Base-by-base conservation (phyloP, 2,113 vertebrate species). In the Lipophrys pholis region DNA sequence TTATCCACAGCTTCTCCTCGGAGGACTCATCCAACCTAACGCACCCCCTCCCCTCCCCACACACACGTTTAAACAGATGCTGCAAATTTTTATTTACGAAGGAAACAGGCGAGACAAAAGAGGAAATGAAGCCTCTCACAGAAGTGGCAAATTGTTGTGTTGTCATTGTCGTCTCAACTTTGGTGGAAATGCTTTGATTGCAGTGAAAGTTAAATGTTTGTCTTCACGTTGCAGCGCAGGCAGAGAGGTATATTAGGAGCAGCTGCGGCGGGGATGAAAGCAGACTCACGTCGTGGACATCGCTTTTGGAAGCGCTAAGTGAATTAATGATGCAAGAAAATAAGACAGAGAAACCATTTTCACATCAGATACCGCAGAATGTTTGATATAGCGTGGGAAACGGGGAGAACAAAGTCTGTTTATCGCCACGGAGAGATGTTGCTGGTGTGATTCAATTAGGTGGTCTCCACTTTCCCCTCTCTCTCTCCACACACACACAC, bases 331-430 rank as follows among this genome's bases (percentile, higher is more conserved):
- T 59, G 71, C 57, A 66, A 73, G 38, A 72, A 75, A 69, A 59
- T 6, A 53, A 77, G 60, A 77, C 55, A 0, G 10, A 42, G 11
- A 41, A 36, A 42, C 7, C 2, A 10, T 60, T 56, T 60, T 63
- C 42, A 35, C 35, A 66, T 81, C 60, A 56, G 68, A 83, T 49
- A 9, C 54, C 46, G 39, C 5, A 14, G 30, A 14, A 76, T 39
- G 51, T 82, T 63, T 81, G 80, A 30, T 51, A 50, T 51, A 50
- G 58, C 40, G 40, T 73, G 76, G 60, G 79, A 81, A 84, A 75
- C 57, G 5, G 11, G 55, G 60, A 55, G 65, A 80, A 79, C 61
- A 82, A 69, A 75, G 67, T 59, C 1, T 43, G 64, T 67, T 78
- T 65, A 54, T 63, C 9, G 15, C 17, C 40, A 69, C 50, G 21